Conservation (phyloP, 2,113 vertebrate species). For the Menidia beryllina region DNA sequence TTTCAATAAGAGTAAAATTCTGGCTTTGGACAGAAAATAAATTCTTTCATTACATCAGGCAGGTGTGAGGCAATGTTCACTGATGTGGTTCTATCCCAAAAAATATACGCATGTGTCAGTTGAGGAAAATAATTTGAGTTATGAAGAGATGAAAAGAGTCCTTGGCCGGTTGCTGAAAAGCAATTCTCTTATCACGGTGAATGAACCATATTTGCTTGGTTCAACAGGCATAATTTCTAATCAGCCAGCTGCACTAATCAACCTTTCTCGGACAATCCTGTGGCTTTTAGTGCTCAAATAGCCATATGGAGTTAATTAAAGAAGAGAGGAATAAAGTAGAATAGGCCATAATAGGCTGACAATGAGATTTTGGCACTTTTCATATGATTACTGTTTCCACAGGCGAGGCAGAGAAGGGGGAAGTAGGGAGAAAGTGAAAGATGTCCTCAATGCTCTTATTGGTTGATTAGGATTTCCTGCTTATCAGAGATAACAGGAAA, state of each 20-base stretch:
- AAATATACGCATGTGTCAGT: conserved; percentile 31
- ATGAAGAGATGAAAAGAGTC: conserved; percentile 52
- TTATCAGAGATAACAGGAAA: conserved; percentile 65
- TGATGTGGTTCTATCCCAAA: neutral
- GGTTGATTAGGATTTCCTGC: conserved; percentile 62
- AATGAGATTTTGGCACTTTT: conserved; percentile 22
- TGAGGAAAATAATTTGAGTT: conserved; percentile 41
- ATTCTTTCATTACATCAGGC: conserved; percentile 39
- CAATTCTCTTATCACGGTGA: conserved; percentile 37
- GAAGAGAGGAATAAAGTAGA: conserved; percentile 22
- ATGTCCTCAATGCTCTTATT: conserved; percentile 48
- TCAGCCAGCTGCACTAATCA: conserved; percentile 63
- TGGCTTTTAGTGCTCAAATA: conserved; percentile 52
- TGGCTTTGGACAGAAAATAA: conserved; percentile 17
- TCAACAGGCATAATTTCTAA: conserved; percentile 63
- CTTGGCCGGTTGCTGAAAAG: conserved; percentile 50
- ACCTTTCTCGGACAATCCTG: conserved; percentile 50
- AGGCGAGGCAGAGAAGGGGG: neutral
- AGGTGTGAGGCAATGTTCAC: conserved; percentile 3
- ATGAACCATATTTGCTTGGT: conserved; percentile 48
- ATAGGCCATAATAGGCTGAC: conserved; percentile 1
- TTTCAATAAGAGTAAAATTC: neutral
- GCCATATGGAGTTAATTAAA: conserved; percentile 57
- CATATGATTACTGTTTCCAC: conserved; percentile 16
- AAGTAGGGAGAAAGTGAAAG: conserved; percentile 18